These are phyloP conservation scores for Martes martes DNA, from an alignment of 2,113 vertebrate genomes.

Conservation along the genomic window DNA sequence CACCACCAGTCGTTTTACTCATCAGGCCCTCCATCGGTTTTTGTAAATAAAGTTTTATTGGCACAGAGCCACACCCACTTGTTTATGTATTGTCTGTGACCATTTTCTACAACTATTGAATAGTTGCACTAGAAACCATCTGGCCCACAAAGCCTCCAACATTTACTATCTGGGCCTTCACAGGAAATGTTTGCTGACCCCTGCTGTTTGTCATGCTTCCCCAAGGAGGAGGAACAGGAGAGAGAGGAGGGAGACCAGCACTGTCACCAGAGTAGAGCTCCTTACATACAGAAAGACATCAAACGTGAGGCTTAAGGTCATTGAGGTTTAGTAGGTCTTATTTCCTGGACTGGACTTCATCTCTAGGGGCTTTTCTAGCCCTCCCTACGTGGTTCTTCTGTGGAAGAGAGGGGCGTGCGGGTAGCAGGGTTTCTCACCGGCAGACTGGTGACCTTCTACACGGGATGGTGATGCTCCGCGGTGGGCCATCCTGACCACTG, in stretches of 20 bases:
- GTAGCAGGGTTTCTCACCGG: background rate
- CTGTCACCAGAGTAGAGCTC: background rate
- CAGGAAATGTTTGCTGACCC: background rate
- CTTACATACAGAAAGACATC: background rate
- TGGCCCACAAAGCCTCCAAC: background rate
- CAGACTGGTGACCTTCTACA: background rate
- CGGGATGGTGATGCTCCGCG: background rate
- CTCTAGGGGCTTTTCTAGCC: background rate
- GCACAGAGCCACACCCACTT: background rate
- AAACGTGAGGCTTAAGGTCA: background rate
- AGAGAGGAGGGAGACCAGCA: background rate
- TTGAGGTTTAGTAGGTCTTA: background rate
- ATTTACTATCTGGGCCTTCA: background rate
- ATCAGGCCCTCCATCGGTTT: background rate
- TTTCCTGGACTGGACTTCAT: background rate
- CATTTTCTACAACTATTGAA: background rate
- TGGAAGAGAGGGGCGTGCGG: accelerated
- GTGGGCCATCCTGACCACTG: accelerated
- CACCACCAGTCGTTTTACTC: background rate
- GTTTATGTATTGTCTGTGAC: background rate
- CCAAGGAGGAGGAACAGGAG: background rate
- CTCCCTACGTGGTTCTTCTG: background rate
- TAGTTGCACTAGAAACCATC: background rate
- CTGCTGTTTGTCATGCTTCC: background rate
- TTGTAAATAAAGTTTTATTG: background rate